A percentile compares a stretch with the other conserved stretches of the same genome.
Conservation (phyloP, 2,113 vertebrate genomes). For the Dicentrarchus labrax region DNA sequence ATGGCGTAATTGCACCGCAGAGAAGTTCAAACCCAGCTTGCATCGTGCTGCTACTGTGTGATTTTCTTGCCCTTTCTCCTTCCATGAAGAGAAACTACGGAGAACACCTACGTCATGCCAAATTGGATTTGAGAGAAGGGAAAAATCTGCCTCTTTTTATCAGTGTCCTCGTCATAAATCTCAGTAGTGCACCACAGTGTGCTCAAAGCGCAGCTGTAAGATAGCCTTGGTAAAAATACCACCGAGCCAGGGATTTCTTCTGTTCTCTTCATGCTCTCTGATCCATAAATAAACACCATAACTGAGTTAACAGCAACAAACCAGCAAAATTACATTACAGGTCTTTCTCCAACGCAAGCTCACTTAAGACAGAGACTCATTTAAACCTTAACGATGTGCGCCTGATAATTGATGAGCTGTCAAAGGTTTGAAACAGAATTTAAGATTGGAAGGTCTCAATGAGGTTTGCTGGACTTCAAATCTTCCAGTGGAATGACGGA, state of each 20-base stretch:
- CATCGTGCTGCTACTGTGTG: not conserved
- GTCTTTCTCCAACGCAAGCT: conserved; percentile 12
- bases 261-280: conserved; percentile 46
- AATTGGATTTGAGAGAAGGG: conserved; percentile 35
- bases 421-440: conserved; percentile 38
- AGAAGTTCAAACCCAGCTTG: conserved; percentile 18
- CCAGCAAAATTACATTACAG: conserved; percentile 11
- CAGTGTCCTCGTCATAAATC: conserved; percentile 53
- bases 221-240: conserved; percentile 57
- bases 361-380: conserved; percentile 7
- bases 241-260: conserved; percentile 46
- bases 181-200: conserved; percentile 42
- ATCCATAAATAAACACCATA: conserved; percentile 48
- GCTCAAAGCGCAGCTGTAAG: conserved; percentile 45
- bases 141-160: conserved; percentile 63
- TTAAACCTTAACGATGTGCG: conserved; percentile 34
- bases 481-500: not conserved
- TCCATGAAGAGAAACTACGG: conserved; percentile 1
- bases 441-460: not conserved
- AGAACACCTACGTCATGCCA: conserved; percentile 27
- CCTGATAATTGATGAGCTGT: conserved; percentile 50
- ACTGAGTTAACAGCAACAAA: conserved; percentile 30
- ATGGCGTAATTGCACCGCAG: conserved; percentile 35
- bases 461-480: conserved; percentile 10
- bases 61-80: conserved; percentile 16